A percentile compares a stretch with the other conserved stretches of the same genome.
Conservation (phyloP, 2,113 vertebrate species). For the Numida meleagris region DNA sequence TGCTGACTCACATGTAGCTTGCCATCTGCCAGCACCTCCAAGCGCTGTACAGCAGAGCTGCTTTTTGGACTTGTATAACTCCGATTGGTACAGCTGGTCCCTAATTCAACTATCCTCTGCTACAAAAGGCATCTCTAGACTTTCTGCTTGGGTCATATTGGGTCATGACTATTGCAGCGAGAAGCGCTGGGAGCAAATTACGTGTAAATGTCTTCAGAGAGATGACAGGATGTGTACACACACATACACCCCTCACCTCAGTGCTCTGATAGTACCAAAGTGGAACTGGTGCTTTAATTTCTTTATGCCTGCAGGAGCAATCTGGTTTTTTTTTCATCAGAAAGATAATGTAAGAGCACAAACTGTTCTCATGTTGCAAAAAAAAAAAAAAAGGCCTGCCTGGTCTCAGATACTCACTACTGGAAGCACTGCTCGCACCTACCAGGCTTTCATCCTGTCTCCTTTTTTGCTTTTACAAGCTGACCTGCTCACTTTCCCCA, state of each 20-base stretch:
- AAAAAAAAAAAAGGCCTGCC: background rate
- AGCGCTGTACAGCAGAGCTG: background rate
- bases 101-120: background rate
- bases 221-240: background rate
- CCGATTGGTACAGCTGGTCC: background rate
- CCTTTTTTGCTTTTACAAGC: background rate
- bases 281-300: background rate
- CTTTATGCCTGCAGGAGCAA: background rate
- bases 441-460: background rate
- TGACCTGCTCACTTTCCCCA: background rate
- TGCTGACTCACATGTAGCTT: background rate
- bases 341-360: background rate
- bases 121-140: background rate
- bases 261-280: background rate
- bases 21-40: background rate
- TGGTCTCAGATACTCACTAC: background rate
- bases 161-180: rapidly evolving
- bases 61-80: background rate
- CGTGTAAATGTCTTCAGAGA: background rate
- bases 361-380: background rate
- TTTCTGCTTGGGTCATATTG: background rate
- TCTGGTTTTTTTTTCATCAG: background rate
- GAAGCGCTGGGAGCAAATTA: background rate
- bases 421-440: background rate
- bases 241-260: background rate